Percentiles rank a stretch among this genome's conserved stretches.
phyloP scores from a whole-genome alignment of 2,113 vertebrate genomes.

The Origma solitaria region DNA sequence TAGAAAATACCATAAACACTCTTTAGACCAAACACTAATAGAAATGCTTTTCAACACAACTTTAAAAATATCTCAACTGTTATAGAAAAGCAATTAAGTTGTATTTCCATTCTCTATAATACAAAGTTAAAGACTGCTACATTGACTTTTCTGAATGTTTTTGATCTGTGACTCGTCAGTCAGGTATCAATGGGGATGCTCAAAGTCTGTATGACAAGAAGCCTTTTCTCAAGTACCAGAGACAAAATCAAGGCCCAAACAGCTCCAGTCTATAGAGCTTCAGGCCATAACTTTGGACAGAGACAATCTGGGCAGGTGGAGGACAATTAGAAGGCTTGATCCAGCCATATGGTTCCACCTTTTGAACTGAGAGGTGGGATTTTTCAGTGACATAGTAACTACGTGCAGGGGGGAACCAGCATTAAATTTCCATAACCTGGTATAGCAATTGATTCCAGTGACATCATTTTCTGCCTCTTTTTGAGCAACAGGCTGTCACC shows the following conservation, averaged over 20 bases:
- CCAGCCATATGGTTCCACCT: neutral
- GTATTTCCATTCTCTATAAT: neutral
- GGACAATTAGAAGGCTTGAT: neutral
- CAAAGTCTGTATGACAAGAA: neutral
- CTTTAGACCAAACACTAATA: constrained; percentile 1
- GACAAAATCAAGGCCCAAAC: neutral
- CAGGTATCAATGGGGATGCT: neutral
- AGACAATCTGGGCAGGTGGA: neutral
- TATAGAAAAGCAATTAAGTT: neutral
- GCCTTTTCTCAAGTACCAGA: neutral
- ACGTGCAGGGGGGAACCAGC: neutral
- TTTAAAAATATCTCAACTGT: neutral
- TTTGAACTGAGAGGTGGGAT: neutral
- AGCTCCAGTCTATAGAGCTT: neutral
- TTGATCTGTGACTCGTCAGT: neutral
- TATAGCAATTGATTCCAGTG: neutral
- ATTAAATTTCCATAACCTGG: neutral
- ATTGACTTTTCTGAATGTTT: neutral
- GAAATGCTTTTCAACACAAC: neutral
- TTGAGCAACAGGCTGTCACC: neutral
- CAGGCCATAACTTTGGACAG: neutral
- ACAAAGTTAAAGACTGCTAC: neutral
- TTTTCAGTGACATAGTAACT: neutral
- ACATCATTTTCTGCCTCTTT: neutral
- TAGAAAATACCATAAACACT: neutral